phyloP scores from a whole-genome alignment of 2,113 vertebrate species.

The Chroicocephalus ridibundus region DNA sequence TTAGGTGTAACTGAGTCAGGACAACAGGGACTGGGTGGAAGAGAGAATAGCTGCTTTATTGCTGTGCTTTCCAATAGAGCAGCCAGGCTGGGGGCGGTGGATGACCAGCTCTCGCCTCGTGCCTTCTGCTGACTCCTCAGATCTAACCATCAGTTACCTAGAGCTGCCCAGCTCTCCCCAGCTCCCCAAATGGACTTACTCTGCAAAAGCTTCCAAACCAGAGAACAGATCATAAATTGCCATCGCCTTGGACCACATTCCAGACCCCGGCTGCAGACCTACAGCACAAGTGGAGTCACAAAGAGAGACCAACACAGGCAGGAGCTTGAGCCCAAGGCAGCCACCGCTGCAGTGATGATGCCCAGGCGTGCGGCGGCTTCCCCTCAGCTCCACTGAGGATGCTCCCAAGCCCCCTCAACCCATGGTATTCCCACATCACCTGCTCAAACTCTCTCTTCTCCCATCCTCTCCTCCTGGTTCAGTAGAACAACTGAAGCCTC shows the following conservation, averaged over 20 bases:
- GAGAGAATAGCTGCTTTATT: background rate
- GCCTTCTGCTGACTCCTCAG: background rate
- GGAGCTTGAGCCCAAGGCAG: background rate
- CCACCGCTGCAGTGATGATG: background rate
- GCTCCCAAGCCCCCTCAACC: background rate
- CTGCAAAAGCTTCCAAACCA: background rate
- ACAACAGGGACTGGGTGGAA: background rate
- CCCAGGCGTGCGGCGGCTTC: fast-evolving
- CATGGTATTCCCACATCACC: background rate
- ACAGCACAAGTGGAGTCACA: fast-evolving
- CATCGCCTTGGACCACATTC: background rate
- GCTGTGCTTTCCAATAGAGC: background rate
- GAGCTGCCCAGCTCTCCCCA: background rate
- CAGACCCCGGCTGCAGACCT: background rate
- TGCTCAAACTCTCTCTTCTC: background rate
- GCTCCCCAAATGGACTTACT: background rate
- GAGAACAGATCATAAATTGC: background rate
- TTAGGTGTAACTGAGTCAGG: background rate
- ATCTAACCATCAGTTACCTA: background rate
- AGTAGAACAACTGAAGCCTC: background rate
- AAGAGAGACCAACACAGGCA: background rate
- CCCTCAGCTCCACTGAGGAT: background rate
- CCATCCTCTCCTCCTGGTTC: background rate
- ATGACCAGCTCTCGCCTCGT: background rate
- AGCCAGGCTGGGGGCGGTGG: background rate